Base-by-base conservation (phyloP, 2,888 invertebrate species). In the Agrotis clavis region DNA sequence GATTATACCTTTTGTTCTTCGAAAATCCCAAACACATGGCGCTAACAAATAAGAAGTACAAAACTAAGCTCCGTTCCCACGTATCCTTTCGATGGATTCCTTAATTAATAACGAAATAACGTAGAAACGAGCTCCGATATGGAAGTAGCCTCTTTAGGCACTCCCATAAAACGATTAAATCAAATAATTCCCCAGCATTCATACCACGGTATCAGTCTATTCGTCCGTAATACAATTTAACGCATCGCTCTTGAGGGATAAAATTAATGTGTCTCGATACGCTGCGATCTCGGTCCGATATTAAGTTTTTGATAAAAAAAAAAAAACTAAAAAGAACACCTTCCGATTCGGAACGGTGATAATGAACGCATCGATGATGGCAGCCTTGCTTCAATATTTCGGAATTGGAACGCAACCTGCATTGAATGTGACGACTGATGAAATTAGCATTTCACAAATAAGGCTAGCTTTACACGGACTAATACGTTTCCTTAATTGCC, bases 161-260 rank as follows among this genome's bases (percentile, higher is more conserved):
- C 93, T 94, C 94, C 92, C 92, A 92, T 96, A 95, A 95, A 96
- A 94, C 95, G 94, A 95, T 96, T 94, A 25, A 25, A 95, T 93
- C 94, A 93, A 95, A 94, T 93, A 92, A 94, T 92, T 91, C 92
- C 90, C 84, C 88, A 83, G 88, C 91, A 90, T 91, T 91, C 90
- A 90, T 87, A 88, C 87, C 85, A 87, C 88, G 90, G 87, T 92
- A 93, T 92, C 92, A 89, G 90, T 91, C 90, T 90, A 90, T 91
- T 89, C 89, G 88, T 87, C 88, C 80, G 89, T 92, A 93, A 93
- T 93, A 93, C 91, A 91, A 94, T 94, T 95, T 92, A 93, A 94
- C 94, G 94, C 92, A 90, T 92, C 91, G 85, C 88, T 87, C 87
- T 89, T 82, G 68, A 88, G 84, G 85, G 88, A 89, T 89, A 86